phyloP scores from a whole-genome alignment of 2,113 vertebrate species.

The Engraulis encrasicolus region DNA sequence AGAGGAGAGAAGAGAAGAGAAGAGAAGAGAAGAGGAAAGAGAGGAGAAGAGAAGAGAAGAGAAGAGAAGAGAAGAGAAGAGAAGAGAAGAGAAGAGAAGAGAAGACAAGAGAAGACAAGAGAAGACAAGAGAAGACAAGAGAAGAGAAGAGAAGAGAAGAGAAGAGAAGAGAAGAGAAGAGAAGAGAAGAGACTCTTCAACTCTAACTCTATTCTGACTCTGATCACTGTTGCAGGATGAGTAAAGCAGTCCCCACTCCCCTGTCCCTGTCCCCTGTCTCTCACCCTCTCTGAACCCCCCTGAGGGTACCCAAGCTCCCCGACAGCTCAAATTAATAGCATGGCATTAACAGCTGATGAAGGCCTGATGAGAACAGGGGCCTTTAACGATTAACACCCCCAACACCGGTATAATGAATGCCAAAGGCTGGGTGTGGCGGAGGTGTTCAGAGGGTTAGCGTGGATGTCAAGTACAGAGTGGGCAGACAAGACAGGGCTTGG shows the following conservation, averaged over 20 bases:
- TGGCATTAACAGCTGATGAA: slow-evolving; percentile 65
- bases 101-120: not conserved
- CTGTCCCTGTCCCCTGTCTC: not conserved
- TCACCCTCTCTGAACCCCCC: too few species aligned
- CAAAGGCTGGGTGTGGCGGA: too few species aligned
- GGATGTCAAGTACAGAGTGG: too few species aligned
- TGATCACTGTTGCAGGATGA: too few species aligned
- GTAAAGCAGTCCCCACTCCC: slow-evolving; percentile 6
- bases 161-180: not conserved
- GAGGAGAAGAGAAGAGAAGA: too few species aligned
- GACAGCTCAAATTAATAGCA: slow-evolving; percentile 59
- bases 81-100: not conserved
- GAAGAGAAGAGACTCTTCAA: too few species aligned
- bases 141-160: not conserved
- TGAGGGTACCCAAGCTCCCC: not conserved
- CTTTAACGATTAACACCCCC: slow-evolving; percentile 65
- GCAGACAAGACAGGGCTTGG: too few species aligned
- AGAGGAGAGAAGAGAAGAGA: too few species aligned
- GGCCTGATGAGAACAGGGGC: slow-evolving; percentile 64
- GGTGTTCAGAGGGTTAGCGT: too few species aligned
- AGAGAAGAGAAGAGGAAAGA: too few species aligned
- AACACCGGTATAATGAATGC: slow-evolving; percentile 60
- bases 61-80: not conserved
- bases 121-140: not conserved
- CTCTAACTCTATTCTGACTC: too few species aligned